Percentiles rank a stretch among this genome's conserved stretches.
Evolutionary conservation across 2,113 vertebrate species (phyloP).

Genomic region (Labeo rohita): DNA sequence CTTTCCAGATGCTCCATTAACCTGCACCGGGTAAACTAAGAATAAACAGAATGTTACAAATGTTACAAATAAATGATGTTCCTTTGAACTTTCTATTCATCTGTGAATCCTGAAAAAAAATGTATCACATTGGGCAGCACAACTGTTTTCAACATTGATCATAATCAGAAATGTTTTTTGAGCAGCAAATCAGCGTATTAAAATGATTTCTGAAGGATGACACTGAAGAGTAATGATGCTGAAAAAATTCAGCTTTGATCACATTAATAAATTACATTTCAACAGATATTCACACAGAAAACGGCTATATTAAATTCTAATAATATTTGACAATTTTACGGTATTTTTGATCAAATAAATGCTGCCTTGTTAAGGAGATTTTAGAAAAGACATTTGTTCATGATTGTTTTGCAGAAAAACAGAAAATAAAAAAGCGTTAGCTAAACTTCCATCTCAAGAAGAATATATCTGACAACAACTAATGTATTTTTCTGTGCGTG

Average conservation of each 20-base stretch:
- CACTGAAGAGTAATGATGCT: not conserved
- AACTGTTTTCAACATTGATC: not conserved
- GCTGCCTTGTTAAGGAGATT: not conserved
- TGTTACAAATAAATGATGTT: not conserved
- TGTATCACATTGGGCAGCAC: not conserved
- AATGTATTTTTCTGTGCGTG: not conserved
- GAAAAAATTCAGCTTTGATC: not conserved
- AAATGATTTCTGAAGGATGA: not conserved
- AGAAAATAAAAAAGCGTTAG: not conserved
- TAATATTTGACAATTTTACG: not conserved
- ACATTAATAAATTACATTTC: not conserved
- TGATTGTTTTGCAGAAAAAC: not conserved
- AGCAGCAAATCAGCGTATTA: not conserved
- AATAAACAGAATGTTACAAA: not conserved
- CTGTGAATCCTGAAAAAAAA: not conserved
- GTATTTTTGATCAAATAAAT: not conserved
- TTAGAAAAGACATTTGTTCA: not conserved
- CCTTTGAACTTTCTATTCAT: not conserved
- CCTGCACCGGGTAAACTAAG: not conserved
- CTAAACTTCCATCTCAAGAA: not conserved
- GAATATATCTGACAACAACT: not conserved
- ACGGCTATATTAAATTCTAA: not conserved
- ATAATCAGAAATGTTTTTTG: not conserved
- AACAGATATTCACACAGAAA: not conserved
- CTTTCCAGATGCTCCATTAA: not conserved